phyloP scores from a whole-genome alignment of 1,140 invertebrate species.

The Pinna nobilis region DNA sequence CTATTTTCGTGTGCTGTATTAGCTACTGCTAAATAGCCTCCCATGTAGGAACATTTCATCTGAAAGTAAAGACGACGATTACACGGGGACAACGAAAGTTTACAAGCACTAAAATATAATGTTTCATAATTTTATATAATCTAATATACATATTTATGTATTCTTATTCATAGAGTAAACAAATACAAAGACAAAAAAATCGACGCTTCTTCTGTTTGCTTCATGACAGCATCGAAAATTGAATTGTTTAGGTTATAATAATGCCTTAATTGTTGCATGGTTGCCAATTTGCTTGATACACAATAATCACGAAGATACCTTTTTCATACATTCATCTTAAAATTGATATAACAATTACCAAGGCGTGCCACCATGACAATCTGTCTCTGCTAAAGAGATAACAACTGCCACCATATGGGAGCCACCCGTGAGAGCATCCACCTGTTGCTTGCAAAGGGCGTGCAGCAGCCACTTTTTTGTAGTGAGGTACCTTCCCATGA shows the following conservation, averaged over 20 bases:
- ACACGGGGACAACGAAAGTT: too few species aligned
- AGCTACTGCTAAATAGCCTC: background rate
- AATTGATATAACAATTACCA: background rate
- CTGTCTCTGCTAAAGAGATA: conserved; percentile 21
- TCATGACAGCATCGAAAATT: background rate
- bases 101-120: too few species aligned
- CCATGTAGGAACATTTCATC: conserved; percentile 24
- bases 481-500: too few species aligned
- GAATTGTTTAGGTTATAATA: background rate
- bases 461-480: too few species aligned
- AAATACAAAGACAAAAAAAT: background rate
- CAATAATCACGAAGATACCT: too few species aligned
- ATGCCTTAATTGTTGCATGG: too few species aligned
- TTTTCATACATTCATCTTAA: background rate
- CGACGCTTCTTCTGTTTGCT: background rate
- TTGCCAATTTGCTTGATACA: too few species aligned
- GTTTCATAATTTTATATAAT: too few species aligned
- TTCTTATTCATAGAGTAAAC: too few species aligned
- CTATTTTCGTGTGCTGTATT: conserved; percentile 12
- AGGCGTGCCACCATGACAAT: conserved; percentile 6
- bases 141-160: too few species aligned
- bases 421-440: conserved; percentile 3
- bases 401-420: background rate
- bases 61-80: too few species aligned
- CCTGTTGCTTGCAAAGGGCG: too few species aligned